Evolutionary conservation across 1,140 invertebrate genomes (phyloP), one percentile per base, ranked within the genome.

Genomic region (Anastrepha ludens): DNA sequence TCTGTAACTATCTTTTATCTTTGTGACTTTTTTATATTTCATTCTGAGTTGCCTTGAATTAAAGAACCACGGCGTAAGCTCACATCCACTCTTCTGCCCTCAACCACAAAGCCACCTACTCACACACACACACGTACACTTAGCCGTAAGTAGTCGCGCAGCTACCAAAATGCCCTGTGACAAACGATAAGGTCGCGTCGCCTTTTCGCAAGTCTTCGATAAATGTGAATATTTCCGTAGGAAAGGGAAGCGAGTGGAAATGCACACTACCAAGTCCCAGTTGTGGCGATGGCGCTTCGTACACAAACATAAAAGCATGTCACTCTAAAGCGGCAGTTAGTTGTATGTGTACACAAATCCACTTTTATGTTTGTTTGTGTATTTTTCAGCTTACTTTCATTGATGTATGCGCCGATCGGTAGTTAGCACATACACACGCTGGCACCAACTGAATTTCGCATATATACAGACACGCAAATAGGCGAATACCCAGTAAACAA

Each of bases 151-250:
- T 74, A 74, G 67, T 47, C 39, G 41, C 67, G 41, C 67, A 55
- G 44, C 47, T 20, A 81, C 74, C 74, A 81, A 81, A 81, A 81
- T 20, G 7, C 74, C 47, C 74, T 81, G n/a, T 55, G 74, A 81
- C 47, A 81, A 81, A 81, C 44, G 74, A 50, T 81, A 81, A 81
- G 74, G 74, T 81, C 70, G 17, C 70, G 17, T 74, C 17, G 70
- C 13, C 70, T 44, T 74, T 58, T 81, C n/a, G 17, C 44, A 81
- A 55, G 15, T 58, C 17, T 20, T 47, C 74, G 47, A 81, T 81
- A 81, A 81, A 81, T 81, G 74, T 11, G 74, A 81, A n/a, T 81
- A 81, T 81, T 81, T 81, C 47, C 74, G 17, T 47, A 20, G 29
- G 29, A n/a, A n/a, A n/a, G 7, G 47, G 47, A 29, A 47, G 70